Percentiles rank a stretch among this genome's conserved stretches.
Conservation (phyloP, 2,113 vertebrate genomes). For the Gobio gobio region DNA sequence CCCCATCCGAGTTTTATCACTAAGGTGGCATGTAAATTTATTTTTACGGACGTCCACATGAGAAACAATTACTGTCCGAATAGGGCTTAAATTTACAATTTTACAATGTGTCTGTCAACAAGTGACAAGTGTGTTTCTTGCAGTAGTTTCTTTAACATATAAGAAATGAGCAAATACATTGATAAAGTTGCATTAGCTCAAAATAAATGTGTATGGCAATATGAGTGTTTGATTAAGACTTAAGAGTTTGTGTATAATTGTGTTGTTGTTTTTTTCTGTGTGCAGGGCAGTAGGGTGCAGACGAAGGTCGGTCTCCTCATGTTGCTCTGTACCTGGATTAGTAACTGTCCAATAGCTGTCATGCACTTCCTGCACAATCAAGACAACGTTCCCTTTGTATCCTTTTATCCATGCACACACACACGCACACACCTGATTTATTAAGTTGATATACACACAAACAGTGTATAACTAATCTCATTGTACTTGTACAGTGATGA, state of each 20-base stretch:
- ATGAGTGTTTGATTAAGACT: background rate
- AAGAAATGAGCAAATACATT: too few species aligned
- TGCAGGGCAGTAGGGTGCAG: constrained; percentile 97
- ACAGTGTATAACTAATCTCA: background rate
- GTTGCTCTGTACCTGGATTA: constrained; percentile 97
- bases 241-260: background rate
- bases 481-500: background rate
- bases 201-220: background rate
- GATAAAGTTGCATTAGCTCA: background rate
- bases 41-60: too few species aligned
- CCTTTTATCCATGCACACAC: constrained; percentile 68
- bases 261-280: constrained; percentile 35
- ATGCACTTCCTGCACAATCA: constrained; percentile 97
- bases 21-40: too few species aligned
- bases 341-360: constrained; percentile 95
- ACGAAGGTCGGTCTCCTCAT: constrained; percentile 95
- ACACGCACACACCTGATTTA: background rate
- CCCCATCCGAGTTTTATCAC: too few species aligned
- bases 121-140: background rate
- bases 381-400: constrained; percentile 98
- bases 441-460: background rate
- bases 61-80: too few species aligned
- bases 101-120: too few species aligned
- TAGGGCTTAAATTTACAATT: background rate
- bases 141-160: background rate